Conservation (phyloP, 2,797 vertebrate genomes). For the Decapterus maruadsi region DNA sequence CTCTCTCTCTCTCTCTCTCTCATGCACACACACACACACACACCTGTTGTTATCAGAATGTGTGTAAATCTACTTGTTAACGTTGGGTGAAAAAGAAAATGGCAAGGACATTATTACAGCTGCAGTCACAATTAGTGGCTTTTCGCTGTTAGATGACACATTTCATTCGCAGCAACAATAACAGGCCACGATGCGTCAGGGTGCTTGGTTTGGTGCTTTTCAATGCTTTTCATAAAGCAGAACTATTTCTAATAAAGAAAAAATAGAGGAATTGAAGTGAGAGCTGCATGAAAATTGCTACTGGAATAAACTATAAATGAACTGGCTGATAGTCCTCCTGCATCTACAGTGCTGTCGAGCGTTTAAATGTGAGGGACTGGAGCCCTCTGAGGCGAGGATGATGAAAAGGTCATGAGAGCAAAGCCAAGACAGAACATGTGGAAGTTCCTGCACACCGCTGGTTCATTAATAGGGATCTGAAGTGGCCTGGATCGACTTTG, state of each 20-base stretch:
- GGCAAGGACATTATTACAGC: conserved; percentile 6
- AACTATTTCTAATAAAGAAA: neutral
- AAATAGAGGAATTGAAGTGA: neutral
- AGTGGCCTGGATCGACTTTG: conserved; percentile 34
- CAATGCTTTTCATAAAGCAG: neutral
- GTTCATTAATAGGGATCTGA: conserved; percentile 47
- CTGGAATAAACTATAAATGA: neutral
- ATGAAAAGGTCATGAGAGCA: conserved; percentile 31
- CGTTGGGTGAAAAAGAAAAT: conserved; percentile 12
- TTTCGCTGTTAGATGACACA: conserved; percentile 14
- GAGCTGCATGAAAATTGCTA: neutral
- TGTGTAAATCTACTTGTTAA: conserved; percentile 6
- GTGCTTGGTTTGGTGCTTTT: conserved; percentile 6
- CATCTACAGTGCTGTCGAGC: neutral
- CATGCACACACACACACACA: conserved; percentile 11
- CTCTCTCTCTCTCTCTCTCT: conserved; percentile 2
- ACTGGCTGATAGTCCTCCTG: conserved; percentile 1
- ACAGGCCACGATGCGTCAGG: neutral
- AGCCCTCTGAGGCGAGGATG: neutral
- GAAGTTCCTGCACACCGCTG: conserved; percentile 10
- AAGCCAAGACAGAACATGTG: conserved; percentile 12
- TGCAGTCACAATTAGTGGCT: conserved; percentile 12
- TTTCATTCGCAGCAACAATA: neutral
- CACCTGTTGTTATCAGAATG: conserved; percentile 1
- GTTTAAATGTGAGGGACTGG: neutral